Base-by-base conservation (phyloP, 2,888 invertebrate species). In the Psococerastis gibbosa region DNA sequence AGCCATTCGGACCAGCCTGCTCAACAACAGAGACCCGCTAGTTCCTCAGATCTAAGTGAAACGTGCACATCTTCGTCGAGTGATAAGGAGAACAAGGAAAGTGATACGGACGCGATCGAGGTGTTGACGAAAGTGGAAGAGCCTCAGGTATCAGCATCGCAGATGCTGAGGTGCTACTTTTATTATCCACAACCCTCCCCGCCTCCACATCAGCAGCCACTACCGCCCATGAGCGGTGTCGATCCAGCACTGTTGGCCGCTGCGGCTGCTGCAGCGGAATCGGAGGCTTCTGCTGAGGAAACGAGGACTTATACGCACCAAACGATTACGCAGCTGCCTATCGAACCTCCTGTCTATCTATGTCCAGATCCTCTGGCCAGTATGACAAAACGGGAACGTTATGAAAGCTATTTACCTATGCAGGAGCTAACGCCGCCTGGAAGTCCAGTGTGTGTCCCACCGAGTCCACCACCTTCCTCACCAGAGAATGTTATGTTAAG, bases 1-100 rank as follows among this genome's bases (percentile, higher is more conserved):
- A 75, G 74, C 2, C 81, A 81, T 56, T 73, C 78, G 32, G 75
- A 77, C 46, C 58, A 60, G 3, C 49, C 52, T 3, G 48, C 52
- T 8, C 42, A 50, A 4, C 48, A 49, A 11, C 48, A 49, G n/a
- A 49, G 45, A 9, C 46, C 38, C 22, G 43, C 45, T 17, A 46
- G 44, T 8, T 38, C 42, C 3, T 35, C 43, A n/a, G 49, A 45
- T 15, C 47, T 49, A 27, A 49, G 48, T 15, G 55, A 54, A 35
- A 49, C 52, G 1, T 53, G 55, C 3, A 52, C 55, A 3, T 52
- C 54, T 2, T 53, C 55, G 18, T 51, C 54, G n/a, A 56, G 55
- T 43, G 60, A 61, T 49, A 60, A 60, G 49, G 60, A 60, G 70
- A 75, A 68, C 47, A 62, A 65, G 35, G 52, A 60, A 59, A 9